Evolutionary conservation across 1,140 invertebrate genomes (phyloP).

Genomic region (honey bee (Apis mellifera)): DNA sequence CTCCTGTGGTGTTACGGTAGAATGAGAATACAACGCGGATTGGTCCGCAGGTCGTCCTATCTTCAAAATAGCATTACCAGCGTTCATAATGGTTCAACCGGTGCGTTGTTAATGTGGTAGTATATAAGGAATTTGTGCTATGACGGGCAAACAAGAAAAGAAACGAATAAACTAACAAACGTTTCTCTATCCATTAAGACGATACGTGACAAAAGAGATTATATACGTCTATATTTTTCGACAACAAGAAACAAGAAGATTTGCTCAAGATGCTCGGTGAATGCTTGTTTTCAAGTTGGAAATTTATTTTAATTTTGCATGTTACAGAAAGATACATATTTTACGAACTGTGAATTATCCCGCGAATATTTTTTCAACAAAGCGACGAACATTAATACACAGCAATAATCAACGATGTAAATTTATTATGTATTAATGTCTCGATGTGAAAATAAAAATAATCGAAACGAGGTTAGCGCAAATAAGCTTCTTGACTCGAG

Average conservation of each 20-base stretch:
- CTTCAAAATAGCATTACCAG: slow-evolving; percentile 65
- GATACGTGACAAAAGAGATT: slow-evolving; percentile 42
- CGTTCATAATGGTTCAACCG: slow-evolving; percentile 66
- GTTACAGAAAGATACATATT: not conserved
- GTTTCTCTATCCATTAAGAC: slow-evolving; percentile 41
- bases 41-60: slow-evolving; percentile 33
- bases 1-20: slow-evolving; percentile 67
- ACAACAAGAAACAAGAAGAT: not conserved
- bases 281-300: not conserved
- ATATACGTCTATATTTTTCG: not conserved
- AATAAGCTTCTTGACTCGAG: slow-evolving; percentile 29
- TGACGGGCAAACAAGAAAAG: not conserved
- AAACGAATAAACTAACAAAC: slow-evolving; percentile 27
- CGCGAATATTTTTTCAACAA: slow-evolving; percentile 9
- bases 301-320: slow-evolving; percentile 15
- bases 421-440: slow-evolving; percentile 27
- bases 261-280: not conserved
- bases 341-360: slow-evolving; percentile 10
- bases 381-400: not conserved
- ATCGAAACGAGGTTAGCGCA: slow-evolving; percentile 12
- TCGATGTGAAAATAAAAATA: slow-evolving; percentile 37
- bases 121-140: slow-evolving; percentile 7
- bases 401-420: slow-evolving; percentile 1
- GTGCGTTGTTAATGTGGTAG: slow-evolving; percentile 55
- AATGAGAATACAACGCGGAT: slow-evolving; percentile 35